phyloP scores from a whole-genome alignment of 2,113 vertebrate species.

The Lutjanus erythropterus region DNA sequence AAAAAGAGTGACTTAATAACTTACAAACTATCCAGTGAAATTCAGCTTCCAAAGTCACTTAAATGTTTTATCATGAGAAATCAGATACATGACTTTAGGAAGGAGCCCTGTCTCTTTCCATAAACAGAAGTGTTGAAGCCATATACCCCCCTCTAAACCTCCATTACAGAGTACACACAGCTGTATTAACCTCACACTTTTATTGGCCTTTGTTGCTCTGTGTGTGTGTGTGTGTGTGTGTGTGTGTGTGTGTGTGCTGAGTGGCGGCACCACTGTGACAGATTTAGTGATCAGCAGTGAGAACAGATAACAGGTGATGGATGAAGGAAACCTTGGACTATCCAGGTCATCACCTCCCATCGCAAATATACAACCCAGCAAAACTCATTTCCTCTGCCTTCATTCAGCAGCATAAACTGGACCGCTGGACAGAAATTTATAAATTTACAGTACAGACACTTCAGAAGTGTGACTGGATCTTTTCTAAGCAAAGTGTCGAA shows the following conservation, averaged over 20 bases:
- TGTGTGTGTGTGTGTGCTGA: not conserved
- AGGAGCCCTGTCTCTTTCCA: not conserved
- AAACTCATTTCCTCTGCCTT: slow-evolving; percentile 41
- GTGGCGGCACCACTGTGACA: slow-evolving; percentile 41
- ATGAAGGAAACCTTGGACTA: slow-evolving; percentile 74
- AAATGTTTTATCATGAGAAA: not conserved
- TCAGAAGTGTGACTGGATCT: not conserved
- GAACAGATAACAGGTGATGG: slow-evolving; percentile 73
- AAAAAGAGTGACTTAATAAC: not conserved
- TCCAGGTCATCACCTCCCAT: slow-evolving; percentile 68
- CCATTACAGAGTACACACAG: not conserved
- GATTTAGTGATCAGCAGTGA: slow-evolving; percentile 69
- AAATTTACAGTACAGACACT: not conserved
- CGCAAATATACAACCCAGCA: slow-evolving; percentile 41
- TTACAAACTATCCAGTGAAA: not conserved
- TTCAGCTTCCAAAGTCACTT: not conserved
- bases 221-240: not conserved
- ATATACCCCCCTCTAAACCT: not conserved
- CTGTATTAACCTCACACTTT: slow-evolving; percentile 10
- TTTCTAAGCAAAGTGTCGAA: not conserved
- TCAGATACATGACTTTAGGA: not conserved
- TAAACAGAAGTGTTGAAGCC: not conserved
- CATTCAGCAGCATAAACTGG: not conserved
- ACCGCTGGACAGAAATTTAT: not conserved
- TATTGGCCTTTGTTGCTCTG: slow-evolving; percentile 45